Base-by-base conservation (phyloP, 2,888 invertebrate species). In the Tricholauxania praeusta region DNA sequence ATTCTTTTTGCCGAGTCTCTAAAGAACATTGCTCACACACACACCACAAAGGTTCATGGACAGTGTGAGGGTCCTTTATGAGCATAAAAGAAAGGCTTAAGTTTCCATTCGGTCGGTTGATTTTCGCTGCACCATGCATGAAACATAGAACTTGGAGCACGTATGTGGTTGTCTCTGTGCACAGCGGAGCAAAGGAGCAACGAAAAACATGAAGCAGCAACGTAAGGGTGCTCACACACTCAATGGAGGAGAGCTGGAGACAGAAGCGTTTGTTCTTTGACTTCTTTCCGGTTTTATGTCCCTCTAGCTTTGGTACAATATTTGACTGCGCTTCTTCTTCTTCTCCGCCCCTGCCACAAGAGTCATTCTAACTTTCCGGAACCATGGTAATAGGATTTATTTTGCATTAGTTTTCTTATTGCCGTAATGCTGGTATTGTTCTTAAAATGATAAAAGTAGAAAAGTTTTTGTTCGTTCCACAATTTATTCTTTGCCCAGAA, bases 81-180 rank as follows among this genome's bases (percentile, higher is more conserved):
- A 28, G 81, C 79, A 79, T 80, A 80, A 83, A 82, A 81, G 81
- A 82, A 83, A 81, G 83, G 84, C 84, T 84, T 83, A 84, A 84
- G 84, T 83, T 84, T 84, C 84, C 83, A 81, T 83, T 84, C 82
- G 83, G 83, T 80, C 83, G 19, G 48, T 47, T 15, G 22, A 14
- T 53, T 22, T 52, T 19, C 12, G 51, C 52, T 55, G 68, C 57
- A 28, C 12, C 15, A n/a, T n/a, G 5, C 17, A 59, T 48, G 10
- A 17, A n/a, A 19, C 64, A 49, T 28, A 47, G 28, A 51, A 15
- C 22, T 15, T 12, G 22, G 55, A 47, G 32, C 39, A 55, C 47
- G 66, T 63, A 39, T 59, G 53, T 60, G 55, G 53, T 17, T 15
- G 64, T 57, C 59, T 12, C 59, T 60, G 47, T 72, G 52, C n/a